Conservation (phyloP, 1,140 invertebrate genomes). For the Euura lappo region DNA sequence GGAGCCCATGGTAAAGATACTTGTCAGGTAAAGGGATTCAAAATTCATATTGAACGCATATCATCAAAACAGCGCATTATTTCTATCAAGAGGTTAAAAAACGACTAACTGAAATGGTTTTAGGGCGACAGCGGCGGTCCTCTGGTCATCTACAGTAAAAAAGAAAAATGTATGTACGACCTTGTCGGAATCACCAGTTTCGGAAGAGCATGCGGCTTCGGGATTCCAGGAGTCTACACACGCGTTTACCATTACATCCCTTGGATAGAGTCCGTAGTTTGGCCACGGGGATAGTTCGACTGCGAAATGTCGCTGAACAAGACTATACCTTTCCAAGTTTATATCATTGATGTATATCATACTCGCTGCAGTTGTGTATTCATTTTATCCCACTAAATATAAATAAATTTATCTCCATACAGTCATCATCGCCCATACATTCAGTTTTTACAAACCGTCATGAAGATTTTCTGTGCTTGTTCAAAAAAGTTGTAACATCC, state of each 20-base stretch:
- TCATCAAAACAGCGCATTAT: no score
- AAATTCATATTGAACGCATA: no score
- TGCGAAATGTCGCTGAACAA: not conserved
- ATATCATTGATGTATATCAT: no score
- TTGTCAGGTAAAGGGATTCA: slow-evolving; percentile 65
- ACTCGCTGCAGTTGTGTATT: no score
- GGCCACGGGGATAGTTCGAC: slow-evolving; percentile 29
- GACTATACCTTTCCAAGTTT: no score
- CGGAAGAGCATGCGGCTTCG: slow-evolving; percentile 55
- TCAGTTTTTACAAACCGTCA: no score
- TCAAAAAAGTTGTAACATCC: no score
- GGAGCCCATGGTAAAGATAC: slow-evolving; percentile 74
- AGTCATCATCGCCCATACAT: no score
- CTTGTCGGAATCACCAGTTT: slow-evolving; percentile 62
- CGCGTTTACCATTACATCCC: slow-evolving; percentile 61
- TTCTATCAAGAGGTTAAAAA: no score
- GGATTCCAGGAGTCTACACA: slow-evolving; percentile 64
- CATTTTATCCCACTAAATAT: no score
- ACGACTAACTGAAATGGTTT: slow-evolving; percentile 16
- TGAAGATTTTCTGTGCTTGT: no score
- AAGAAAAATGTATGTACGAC: slow-evolving; percentile 58
- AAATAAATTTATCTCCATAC: no score
- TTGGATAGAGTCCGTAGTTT: slow-evolving; percentile 62
- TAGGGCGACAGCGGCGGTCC: slow-evolving; percentile 65
- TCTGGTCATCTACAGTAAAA: slow-evolving; percentile 38